A percentile compares a stretch with the other conserved stretches of the same genome.
Conservation (phyloP, 2,113 vertebrate species). For the Periophthalmodon schlosseri region DNA sequence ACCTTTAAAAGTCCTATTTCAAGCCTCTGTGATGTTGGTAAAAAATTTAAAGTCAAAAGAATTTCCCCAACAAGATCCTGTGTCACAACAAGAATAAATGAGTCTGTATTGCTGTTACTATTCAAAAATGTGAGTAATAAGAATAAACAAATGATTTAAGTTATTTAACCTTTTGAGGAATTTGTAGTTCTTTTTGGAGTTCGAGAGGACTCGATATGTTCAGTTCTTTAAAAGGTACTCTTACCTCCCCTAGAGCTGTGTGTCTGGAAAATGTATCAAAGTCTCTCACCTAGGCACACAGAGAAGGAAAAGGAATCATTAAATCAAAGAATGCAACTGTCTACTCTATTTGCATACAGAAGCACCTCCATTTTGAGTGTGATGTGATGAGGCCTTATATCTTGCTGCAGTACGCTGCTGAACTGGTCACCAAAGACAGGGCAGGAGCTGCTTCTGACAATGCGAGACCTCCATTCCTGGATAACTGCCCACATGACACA, state of each 20-base stretch:
- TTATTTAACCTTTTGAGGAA: slow-evolving; percentile 69
- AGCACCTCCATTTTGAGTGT: slow-evolving; percentile 75
- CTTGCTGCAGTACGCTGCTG: slow-evolving; percentile 64
- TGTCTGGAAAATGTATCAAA: slow-evolving; percentile 80
- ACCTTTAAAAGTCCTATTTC: slow-evolving; percentile 79
- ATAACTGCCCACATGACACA: slow-evolving; percentile 55
- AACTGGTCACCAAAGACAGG: slow-evolving; percentile 76
- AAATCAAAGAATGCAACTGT: slow-evolving; percentile 1
- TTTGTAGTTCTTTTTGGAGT: slow-evolving; percentile 71
- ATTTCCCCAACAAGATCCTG: slow-evolving; percentile 79
- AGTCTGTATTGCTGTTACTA: background rate
- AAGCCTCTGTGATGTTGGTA: slow-evolving; percentile 79
- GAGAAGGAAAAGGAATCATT: background rate
- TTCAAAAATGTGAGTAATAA: background rate
- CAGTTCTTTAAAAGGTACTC: slow-evolving; percentile 54
- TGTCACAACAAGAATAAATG: background rate
- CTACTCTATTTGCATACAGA: background rate
- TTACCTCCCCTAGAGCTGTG: slow-evolving; percentile 72
- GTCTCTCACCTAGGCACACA: slow-evolving; percentile 69
- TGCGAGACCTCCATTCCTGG: slow-evolving; percentile 70
- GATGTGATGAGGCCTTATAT: slow-evolving; percentile 44
- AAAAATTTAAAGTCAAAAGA: slow-evolving; percentile 77
- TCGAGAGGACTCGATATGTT: slow-evolving; percentile 71
- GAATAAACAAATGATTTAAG: background rate
- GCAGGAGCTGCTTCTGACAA: slow-evolving; percentile 70